Percentiles rank a stretch among this genome's conserved stretches.
Conservation (phyloP, 1,140 invertebrate species). For the Batillaria attramentaria region DNA sequence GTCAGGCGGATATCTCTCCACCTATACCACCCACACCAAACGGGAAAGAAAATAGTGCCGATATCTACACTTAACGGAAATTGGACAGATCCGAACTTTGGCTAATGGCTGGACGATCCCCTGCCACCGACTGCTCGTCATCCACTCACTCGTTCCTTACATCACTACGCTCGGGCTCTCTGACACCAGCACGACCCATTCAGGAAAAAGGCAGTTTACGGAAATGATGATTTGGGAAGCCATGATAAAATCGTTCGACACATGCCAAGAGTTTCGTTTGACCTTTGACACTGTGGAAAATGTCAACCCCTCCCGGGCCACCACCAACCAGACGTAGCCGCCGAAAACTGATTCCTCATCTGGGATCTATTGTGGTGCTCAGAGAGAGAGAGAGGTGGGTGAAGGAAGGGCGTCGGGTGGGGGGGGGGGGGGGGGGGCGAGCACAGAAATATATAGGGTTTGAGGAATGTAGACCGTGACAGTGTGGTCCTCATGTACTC, state of each 20-base stretch:
- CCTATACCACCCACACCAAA: not conserved
- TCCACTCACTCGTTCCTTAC: not conserved
- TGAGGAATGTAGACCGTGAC: not conserved
- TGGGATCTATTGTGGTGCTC: not conserved
- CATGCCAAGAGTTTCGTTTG: conserved; percentile 26
- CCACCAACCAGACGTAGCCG: not conserved
- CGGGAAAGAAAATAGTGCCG: not conserved
- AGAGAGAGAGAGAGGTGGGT: not conserved
- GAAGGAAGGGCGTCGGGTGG: not conserved
- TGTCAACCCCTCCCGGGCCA: conserved; percentile 21
- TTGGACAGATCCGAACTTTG: not conserved
- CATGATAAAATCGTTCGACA: conserved; percentile 30
- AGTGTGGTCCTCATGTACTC: too few relatives aligned
- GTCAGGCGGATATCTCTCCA: not conserved
- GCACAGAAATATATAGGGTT: not conserved
- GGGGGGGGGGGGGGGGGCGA: not conserved
- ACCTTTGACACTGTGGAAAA: conserved; percentile 28
- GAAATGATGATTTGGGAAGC: conserved; percentile 28
- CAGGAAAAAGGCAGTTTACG: conserved; percentile 27
- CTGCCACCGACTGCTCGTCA: not conserved
- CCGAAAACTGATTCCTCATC: conserved; percentile 19
- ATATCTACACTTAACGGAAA: not conserved
- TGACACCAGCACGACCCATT: not conserved
- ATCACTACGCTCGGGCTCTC: not conserved
- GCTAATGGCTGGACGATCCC: not conserved